Base-by-base conservation (phyloP, 2,797 vertebrate genomes). In the Lutjanus argentimaculatus region DNA sequence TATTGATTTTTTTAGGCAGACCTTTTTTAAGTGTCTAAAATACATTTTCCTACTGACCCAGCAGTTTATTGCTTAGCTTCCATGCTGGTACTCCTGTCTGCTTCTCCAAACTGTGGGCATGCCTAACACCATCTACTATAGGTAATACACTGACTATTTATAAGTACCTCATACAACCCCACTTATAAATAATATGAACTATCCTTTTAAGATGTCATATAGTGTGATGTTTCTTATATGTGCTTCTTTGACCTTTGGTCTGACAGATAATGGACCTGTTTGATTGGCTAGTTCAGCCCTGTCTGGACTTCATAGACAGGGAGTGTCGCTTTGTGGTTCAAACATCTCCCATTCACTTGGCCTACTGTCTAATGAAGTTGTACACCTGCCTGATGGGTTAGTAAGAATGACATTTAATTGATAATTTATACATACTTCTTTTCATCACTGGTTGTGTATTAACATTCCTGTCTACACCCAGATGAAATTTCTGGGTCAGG, bases 231-330 rank as follows among this genome's bases (percentile, higher is more conserved):
- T 1, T 65, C 13, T 67, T 85, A 10, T 66, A 49, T 77, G 14
- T 82, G 30, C 55, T 67, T 72, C 12, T 81, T 76, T 84, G 43
- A 67, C 66, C 15, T 71, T 80, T 63, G 77, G 7, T 91, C 92
- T 89, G 85, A 77, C 80, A 99, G 97, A 89, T 99, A 69, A 69
- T 90, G 75, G 95, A 96, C 84, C 88, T 99, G 88, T 99, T 98
- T 90, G 91, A 95, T 88, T 98, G 98, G 98, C 93, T 99, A 1
- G 85, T 99, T 49, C 95, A 97, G 75, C 97, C 98, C 8, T 97
- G 96, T 83, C 93, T 99, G 89, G 95, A 98, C 22, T 99, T 98
- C 72, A 84, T 96, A 88, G 88, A 93, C 19, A 88, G 85, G 30
- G 88, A 95, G 1, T 97, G 98, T 92, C 96, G 92, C 84, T 96